phyloP scores from a whole-genome alignment of 2,888 invertebrate genomes.

The Tethea ocularis region DNA sequence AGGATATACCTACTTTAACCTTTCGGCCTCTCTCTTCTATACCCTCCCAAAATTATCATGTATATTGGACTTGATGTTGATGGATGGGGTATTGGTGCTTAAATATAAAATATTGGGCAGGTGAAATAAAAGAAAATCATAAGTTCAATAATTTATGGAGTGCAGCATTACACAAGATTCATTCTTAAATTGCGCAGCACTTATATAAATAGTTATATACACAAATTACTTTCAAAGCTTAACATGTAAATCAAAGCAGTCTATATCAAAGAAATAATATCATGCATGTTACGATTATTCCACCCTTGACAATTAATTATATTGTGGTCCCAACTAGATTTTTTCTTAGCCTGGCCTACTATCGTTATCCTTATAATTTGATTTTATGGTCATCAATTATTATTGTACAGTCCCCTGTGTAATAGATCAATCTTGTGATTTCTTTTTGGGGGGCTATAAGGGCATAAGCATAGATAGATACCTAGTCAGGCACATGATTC shows the following conservation, averaged over 20 bases:
- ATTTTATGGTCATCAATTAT: neutral
- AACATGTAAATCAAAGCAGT: constrained; percentile 76
- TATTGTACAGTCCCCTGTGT: neutral
- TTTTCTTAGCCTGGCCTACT: neutral
- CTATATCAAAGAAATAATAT: constrained; percentile 60
- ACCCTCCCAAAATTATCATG: too few relatives aligned
- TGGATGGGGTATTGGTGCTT: too few relatives aligned
- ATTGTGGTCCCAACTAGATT: neutral
- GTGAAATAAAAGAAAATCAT: constrained; percentile 41
- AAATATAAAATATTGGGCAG: constrained; percentile 7
- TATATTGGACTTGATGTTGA: too few relatives aligned
- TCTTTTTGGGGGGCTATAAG: neutral
- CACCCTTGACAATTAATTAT: neutral
- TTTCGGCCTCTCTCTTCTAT: too few relatives aligned
- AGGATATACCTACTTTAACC: too few relatives aligned
- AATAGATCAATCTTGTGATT: neutral
- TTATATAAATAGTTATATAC: constrained; percentile 76
- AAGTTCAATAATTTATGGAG: constrained; percentile 81
- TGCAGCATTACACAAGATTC: constrained; percentile 76
- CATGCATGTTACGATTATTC: constrained; percentile 9
- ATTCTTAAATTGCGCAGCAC: constrained; percentile 72
- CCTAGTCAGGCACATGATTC: neutral
- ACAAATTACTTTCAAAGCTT: constrained; percentile 72
- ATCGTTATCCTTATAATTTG: neutral
- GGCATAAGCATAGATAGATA: neutral